Evolutionary conservation across 2,888 invertebrate genomes (phyloP), one percentile per base, ranked within the genome.

Genomic region (Drosophila borborema): DNA sequence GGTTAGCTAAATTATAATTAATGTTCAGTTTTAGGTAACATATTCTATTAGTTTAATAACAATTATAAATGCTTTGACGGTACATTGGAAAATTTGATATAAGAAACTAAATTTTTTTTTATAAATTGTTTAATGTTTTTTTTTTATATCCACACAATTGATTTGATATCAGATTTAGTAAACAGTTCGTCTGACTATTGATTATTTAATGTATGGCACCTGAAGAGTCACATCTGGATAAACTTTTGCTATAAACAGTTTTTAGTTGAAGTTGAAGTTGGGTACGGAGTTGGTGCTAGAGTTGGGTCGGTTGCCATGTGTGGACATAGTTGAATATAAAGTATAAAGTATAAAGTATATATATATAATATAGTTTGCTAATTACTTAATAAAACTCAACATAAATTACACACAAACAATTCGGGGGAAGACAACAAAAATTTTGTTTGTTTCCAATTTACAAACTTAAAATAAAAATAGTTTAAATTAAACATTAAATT

Each of bases 21-120:
- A 61, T 73, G 56, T 60, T 73, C 46, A 38, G 56, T 62, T 80
- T 69, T 62, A 73, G 88, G 83, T 81, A 85, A 80, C 74, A 72
- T 77, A 72, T 73, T 66, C 86, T 80, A 75, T 74, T 77, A 69
- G 77, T 72, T 78, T 66, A 65, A 88, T 87, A 90, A 90, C 86
- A 90, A 90, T 82, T 82, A 88, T 88, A 88, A 88, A 88, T 90
- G 90, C 88, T 87, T 87, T 85, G 86, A 87, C 89, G 90, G 88
- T 89, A 89, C 88, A 90, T 89, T 89, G 89, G 83, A 87, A 84
- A 85, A 76, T 74, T 75, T 70, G 60, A 75, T 85, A 82, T 77
- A 74, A 78, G 83, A 77, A 83, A 81, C 84, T 78, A 83, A 82
- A 72, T 70, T 82, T 66, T 59, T 69, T 62, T 34, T 2, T 0